phyloP scores from a whole-genome alignment of 2,113 vertebrate genomes.

The Numenius arquata region DNA sequence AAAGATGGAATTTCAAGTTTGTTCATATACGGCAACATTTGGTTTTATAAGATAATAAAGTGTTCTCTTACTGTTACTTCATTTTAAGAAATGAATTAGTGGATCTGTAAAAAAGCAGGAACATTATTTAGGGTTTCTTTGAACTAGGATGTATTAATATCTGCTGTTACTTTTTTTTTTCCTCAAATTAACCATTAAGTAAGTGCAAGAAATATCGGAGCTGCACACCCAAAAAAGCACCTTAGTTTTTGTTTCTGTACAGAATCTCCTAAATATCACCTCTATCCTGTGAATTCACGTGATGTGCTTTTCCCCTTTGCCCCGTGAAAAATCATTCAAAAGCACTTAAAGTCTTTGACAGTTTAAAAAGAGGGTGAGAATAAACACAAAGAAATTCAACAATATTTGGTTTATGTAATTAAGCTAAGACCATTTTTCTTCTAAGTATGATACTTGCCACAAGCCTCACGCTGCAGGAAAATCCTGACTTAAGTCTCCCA shows the following conservation, averaged over 20 bases:
- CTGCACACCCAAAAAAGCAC: rapidly evolving
- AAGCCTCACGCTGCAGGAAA: neutral
- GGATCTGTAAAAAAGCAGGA: neutral
- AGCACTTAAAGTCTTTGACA: neutral
- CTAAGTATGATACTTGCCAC: neutral
- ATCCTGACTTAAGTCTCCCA: neutral
- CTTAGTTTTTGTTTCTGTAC: neutral
- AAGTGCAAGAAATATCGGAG: neutral
- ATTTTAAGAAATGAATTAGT: neutral
- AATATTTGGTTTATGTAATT: neutral
- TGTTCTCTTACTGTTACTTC: neutral
- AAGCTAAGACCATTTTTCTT: neutral
- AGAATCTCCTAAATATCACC: neutral
- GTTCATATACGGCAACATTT: neutral
- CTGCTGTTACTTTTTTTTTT: neutral
- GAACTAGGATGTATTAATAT: neutral
- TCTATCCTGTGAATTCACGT: rapidly evolving
- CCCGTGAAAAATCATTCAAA: neutral
- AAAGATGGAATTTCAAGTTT: neutral
- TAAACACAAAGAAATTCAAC: neutral
- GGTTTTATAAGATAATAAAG: neutral
- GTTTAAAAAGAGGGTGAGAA: neutral
- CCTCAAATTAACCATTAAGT: neutral
- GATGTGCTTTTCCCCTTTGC: rapidly evolving
- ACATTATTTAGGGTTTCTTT: neutral